These are phyloP conservation scores for Gordius sp. DNA, from an alignment of 2,888 invertebrate species.

Conservation along the genomic window DNA sequence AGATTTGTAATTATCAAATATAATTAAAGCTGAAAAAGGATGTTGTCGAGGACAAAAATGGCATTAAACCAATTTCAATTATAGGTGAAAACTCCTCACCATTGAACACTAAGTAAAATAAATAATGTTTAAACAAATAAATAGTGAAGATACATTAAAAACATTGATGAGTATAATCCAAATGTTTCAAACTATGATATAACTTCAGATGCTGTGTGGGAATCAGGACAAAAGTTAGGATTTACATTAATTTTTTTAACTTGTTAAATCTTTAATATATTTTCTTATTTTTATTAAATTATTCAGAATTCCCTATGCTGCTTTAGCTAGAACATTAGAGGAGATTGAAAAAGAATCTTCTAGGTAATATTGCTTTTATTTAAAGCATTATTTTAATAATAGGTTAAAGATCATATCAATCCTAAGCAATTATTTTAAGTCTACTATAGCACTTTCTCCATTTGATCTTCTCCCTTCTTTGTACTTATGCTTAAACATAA, in stretches of 20 bases:
- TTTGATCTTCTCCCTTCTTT: slow-evolving; percentile 65
- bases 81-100: too few relatives aligned
- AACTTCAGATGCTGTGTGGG: slow-evolving; percentile 54
- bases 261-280: slow-evolving; percentile 22
- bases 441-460: slow-evolving; percentile 59
- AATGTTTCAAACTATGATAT: slow-evolving; percentile 48
- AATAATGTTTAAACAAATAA: too few relatives aligned
- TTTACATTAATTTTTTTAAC: not conserved
- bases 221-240: slow-evolving; percentile 39
- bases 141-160: slow-evolving; percentile 22
- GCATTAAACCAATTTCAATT: too few relatives aligned
- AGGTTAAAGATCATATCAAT: slow-evolving; percentile 70
- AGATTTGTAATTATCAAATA: too few relatives aligned
- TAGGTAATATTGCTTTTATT: slow-evolving; percentile 16
- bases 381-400: slow-evolving; percentile 15
- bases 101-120: too few relatives aligned
- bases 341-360: slow-evolving; percentile 46
- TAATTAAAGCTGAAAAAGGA: too few relatives aligned
- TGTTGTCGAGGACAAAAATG: too few relatives aligned
- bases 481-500: slow-evolving; percentile 73
- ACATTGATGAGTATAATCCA: slow-evolving; percentile 39
- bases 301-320: slow-evolving; percentile 62
- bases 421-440: slow-evolving; percentile 63
- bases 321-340: slow-evolving; percentile 62
- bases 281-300: too few relatives aligned